These are phyloP conservation scores for Calephelis nemesis DNA, from an alignment of 1,140 invertebrate species.

Conservation along the genomic window DNA sequence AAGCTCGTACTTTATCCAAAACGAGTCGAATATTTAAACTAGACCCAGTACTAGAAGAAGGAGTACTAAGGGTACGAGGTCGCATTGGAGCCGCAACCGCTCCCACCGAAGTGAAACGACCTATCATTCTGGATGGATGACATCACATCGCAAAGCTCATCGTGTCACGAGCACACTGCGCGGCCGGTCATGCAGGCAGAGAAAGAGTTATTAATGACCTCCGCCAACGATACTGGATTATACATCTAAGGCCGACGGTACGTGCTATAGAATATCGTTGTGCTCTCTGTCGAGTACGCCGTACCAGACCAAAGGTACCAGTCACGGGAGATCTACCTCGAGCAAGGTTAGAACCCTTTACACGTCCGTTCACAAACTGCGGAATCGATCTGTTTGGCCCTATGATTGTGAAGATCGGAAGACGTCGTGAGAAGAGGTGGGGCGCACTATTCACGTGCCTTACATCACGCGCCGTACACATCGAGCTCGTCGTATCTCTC, in stretches of 20 bases:
- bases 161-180: constrained; percentile 14
- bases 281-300: background rate
- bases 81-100: constrained; percentile 22
- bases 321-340: constrained; percentile 19
- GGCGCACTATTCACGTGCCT: constrained; percentile 40
- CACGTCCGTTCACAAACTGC: constrained; percentile 27
- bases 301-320: background rate
- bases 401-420: constrained; percentile 25
- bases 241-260: background rate
- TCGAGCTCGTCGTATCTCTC: constrained; percentile 30
- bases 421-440: constrained; percentile 33
- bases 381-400: constrained; percentile 42
- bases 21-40: constrained; percentile 6
- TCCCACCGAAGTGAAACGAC: constrained; percentile 7
- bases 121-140: constrained; percentile 22
- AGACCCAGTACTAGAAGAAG: constrained; percentile 23
- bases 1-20: background rate
- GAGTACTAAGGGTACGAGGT: constrained; percentile 19
- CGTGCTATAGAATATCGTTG: background rate
- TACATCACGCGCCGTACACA: constrained; percentile 2
- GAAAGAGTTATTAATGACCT: constrained; percentile 22
- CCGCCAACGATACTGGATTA: background rate
- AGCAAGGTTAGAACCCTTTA: constrained; percentile 17
- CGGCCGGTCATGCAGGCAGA: constrained; percentile 19
- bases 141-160: constrained; percentile 5